A percentile compares a stretch with the other conserved stretches of the same genome.
phyloP scores from a whole-genome alignment of 1,140 invertebrate species.

The Aleiodes sp. region DNA sequence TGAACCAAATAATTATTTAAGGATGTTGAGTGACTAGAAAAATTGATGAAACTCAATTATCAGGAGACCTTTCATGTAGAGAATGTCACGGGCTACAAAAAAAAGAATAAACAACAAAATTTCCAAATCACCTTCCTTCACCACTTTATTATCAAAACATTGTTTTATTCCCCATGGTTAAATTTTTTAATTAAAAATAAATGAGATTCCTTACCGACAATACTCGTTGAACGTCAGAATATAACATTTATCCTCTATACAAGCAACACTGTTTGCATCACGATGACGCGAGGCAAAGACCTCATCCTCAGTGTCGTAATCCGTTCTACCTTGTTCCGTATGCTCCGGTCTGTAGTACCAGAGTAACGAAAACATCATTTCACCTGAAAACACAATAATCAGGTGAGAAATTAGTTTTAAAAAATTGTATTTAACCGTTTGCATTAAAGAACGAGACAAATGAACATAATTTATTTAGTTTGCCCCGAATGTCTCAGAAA shows the following conservation, averaged over 20 bases:
- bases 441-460: not conserved
- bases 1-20: too few species aligned
- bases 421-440: not conserved
- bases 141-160: too few species aligned
- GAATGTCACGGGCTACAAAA: too few species aligned
- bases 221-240: conserved; percentile 97
- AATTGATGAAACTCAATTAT: too few species aligned
- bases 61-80: too few species aligned
- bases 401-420: conserved; percentile 15
- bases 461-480: too few species aligned
- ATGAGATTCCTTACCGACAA: conserved; percentile 78
- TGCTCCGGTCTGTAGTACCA: conserved; percentile 99
- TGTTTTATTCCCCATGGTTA: not conserved
- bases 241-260: conserved; percentile 98
- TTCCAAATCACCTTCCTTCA: too few species aligned
- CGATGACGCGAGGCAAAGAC: conserved; percentile 94
- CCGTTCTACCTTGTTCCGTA: conserved; percentile 85
- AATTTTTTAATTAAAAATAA: not conserved
- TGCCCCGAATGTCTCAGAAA: too few species aligned
- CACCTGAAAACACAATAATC: conserved; percentile 71
- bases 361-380: conserved; percentile 96
- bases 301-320: conserved; percentile 85
- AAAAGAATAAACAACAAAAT: too few species aligned
- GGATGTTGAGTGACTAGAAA: too few species aligned
- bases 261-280: conserved; percentile 94